A percentile compares a stretch with the other conserved stretches of the same genome.
Conservation (phyloP, 1,140 invertebrate genomes). For the Pseudomyrmex cubaensis region DNA sequence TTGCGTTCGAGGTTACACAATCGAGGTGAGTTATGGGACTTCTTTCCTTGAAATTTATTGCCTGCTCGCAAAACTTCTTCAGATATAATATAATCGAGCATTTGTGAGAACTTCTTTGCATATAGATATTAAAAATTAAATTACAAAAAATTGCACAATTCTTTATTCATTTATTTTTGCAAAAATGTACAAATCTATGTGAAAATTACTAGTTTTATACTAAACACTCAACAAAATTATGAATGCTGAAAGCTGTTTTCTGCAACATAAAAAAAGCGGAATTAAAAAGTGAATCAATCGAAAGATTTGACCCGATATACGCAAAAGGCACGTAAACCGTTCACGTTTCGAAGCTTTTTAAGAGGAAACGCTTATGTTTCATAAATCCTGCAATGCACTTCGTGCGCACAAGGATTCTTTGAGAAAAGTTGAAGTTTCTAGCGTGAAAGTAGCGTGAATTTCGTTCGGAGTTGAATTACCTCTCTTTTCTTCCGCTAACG, state of each 20-base stretch:
- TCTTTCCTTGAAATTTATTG: too few species aligned
- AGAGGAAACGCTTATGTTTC: conserved; percentile 68
- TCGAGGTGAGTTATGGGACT: too few species aligned
- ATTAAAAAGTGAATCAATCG: conserved; percentile 11
- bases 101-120: too few species aligned
- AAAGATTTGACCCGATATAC: background rate
- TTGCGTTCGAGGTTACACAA: background rate
- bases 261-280: background rate
- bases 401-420: conserved; percentile 40
- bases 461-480: conserved; percentile 50
- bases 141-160: too few species aligned
- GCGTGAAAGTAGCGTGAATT: conserved; percentile 56
- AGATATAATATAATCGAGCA: too few species aligned
- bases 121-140: too few species aligned
- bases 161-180: too few species aligned
- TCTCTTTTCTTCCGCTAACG: conserved; percentile 35
- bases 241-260: background rate
- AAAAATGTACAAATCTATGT: too few species aligned
- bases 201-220: too few species aligned
- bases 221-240: background rate
- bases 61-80: too few species aligned
- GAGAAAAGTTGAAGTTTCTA: conserved; percentile 42
- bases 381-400: conserved; percentile 62
- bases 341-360: conserved; percentile 70
- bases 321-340: conserved; percentile 42